A percentile compares a stretch with the other conserved stretches of the same genome.
These are phyloP conservation scores for Gari tellinella DNA, from an alignment of 2,888 invertebrate species.

Conservation along the genomic window DNA sequence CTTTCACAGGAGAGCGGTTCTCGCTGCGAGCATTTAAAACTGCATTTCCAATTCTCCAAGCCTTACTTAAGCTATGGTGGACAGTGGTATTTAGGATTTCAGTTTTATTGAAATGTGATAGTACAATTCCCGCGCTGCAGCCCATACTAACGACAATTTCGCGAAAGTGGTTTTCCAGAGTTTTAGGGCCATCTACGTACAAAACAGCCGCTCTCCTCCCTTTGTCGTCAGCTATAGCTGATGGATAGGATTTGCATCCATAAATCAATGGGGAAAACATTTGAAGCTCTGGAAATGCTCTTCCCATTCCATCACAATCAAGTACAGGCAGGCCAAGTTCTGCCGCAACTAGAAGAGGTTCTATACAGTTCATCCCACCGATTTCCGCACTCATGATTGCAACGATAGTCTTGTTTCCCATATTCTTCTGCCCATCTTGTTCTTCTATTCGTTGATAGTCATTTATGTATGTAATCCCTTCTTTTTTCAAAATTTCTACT, in stretches of 20 bases:
- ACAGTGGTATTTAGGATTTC: constrained; percentile 65
- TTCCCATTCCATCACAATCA: constrained; percentile 81
- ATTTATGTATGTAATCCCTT: constrained; percentile 65
- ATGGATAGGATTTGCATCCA: constrained; percentile 70
- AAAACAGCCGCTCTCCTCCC: constrained; percentile 72
- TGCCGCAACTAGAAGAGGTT: constrained; percentile 75
- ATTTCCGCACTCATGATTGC: constrained; percentile 77
- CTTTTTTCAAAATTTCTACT: constrained; percentile 54
- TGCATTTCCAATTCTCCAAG: constrained; percentile 78
- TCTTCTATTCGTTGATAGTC: constrained; percentile 49
- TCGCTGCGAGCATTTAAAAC: constrained; percentile 69
- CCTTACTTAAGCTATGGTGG: constrained; percentile 71
- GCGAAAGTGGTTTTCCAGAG: constrained; percentile 76
- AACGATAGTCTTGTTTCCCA: constrained; percentile 52
- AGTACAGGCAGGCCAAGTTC: constrained; percentile 73
- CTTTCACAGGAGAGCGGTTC: constrained; percentile 70
- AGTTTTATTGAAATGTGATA: constrained; percentile 59
- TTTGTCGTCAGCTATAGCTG: constrained; percentile 70
- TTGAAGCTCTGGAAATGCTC: constrained; percentile 81
- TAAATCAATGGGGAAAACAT: constrained; percentile 77
- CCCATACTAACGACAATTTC: constrained; percentile 76
- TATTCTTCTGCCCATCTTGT: neutral
- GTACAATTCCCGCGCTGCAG: constrained; percentile 67
- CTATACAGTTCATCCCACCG: constrained; percentile 79
- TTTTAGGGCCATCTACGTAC: constrained; percentile 65